Percentiles rank a stretch among this genome's conserved stretches.
These are phyloP conservation scores for Zelleria hepariella DNA, from an alignment of 2,888 invertebrate genomes.

Conservation along the genomic window DNA sequence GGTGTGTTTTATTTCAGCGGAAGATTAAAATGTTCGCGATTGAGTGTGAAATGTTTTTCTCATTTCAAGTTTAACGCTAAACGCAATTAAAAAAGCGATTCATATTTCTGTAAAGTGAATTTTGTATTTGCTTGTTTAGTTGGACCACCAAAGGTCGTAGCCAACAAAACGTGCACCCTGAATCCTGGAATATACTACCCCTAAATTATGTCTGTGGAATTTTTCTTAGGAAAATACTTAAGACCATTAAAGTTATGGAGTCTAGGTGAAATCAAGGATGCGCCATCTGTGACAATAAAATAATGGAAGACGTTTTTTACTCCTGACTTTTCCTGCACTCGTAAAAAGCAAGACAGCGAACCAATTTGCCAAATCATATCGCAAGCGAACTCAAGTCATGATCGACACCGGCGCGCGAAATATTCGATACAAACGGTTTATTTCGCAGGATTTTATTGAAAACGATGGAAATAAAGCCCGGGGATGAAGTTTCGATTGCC, in stretches of 20 bases:
- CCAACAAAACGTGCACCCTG: no score
- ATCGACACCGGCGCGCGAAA: not conserved
- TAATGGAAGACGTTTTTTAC: not conserved
- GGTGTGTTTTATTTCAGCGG: not conserved
- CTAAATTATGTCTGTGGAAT: no score
- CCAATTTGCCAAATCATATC: not conserved
- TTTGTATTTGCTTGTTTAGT: no score
- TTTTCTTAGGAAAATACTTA: no score
- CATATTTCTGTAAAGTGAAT: no score
- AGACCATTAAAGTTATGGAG: no score
- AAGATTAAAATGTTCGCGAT: not conserved
- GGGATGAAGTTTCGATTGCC: slow-evolving; percentile 70
- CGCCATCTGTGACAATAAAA: no score
- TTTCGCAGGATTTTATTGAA: slow-evolving; percentile 60
- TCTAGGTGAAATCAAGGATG: no score
- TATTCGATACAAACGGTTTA: slow-evolving; percentile 28
- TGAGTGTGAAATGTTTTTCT: not conserved
- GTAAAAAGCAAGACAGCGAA: not conserved
- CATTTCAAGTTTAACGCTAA: no score
- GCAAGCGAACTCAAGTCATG: not conserved
- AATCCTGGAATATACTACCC: no score
- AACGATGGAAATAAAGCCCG: slow-evolving; percentile 53
- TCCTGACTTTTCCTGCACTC: not conserved
- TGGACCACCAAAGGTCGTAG: no score
- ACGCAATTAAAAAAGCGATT: no score